phyloP scores from a whole-genome alignment of 2,888 invertebrate genomes.

The Cacoxenus indagator region DNA sequence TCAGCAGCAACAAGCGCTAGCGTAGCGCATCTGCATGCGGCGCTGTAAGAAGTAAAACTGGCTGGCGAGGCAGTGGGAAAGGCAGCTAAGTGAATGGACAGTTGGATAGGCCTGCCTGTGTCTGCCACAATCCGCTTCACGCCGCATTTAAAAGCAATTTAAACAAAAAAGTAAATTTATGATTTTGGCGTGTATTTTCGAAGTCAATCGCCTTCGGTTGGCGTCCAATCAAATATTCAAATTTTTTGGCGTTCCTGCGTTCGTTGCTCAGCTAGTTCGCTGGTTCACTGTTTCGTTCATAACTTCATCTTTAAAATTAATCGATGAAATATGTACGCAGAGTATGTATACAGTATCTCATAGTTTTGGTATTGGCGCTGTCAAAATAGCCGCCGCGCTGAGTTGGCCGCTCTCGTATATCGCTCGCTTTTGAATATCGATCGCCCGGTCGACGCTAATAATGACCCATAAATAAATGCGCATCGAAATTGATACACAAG shows the following conservation, averaged over 20 bases:
- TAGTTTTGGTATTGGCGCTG: slow-evolving; percentile 60
- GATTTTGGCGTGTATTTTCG: slow-evolving; percentile 48
- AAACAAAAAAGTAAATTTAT: slow-evolving; percentile 62
- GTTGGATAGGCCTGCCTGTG: background rate
- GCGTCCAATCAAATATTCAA: slow-evolving; percentile 63
- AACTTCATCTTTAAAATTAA: slow-evolving; percentile 64
- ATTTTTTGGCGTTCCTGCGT: slow-evolving; percentile 38
- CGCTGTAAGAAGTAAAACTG: background rate
- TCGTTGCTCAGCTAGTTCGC: background rate
- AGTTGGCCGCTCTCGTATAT: background rate
- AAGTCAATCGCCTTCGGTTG: slow-evolving; percentile 26
- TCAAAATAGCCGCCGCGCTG: slow-evolving; percentile 59
- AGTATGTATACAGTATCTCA: slow-evolving; percentile 32
- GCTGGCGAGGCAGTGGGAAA: background rate
- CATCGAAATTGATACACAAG: slow-evolving; percentile 53
- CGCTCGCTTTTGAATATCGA: slow-evolving; percentile 5
- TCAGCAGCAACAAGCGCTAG: background rate
- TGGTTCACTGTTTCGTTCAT: slow-evolving; percentile 50
- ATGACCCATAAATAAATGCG: slow-evolving; percentile 58
- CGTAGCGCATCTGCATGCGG: too few relatives aligned
- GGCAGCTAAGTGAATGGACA: background rate
- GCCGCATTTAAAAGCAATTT: slow-evolving; percentile 54
- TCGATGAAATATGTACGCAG: slow-evolving; percentile 62
- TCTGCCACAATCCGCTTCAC: slow-evolving; percentile 52
- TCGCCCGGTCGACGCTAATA: slow-evolving; percentile 32